Conservation (phyloP, 35 echinoderm and acorn worm species). For the Heliocidaris tuberculata region DNA sequence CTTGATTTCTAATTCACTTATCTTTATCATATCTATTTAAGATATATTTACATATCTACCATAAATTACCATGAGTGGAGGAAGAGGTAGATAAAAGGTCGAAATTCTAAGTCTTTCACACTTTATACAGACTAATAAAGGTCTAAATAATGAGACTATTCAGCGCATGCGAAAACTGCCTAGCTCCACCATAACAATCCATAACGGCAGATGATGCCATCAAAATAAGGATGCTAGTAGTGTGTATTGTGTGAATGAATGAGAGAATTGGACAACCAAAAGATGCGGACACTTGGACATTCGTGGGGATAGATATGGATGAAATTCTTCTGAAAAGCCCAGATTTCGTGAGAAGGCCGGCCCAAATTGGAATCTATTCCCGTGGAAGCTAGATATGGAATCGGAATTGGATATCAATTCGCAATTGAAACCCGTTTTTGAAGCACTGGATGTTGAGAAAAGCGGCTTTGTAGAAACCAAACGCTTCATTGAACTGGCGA, state of each 20-base stretch:
- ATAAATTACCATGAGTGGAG: no score
- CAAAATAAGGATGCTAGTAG: not conserved
- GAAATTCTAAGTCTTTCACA: no score
- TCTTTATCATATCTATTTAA: no score
- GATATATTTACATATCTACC: no score
- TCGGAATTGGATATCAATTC: constrained; percentile 41
- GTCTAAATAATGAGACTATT: not conserved
- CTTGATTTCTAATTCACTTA: no score
- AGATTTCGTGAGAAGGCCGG: not conserved
- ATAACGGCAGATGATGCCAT: not conserved
- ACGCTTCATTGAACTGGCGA: constrained; percentile 42
- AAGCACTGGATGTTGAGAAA: constrained; percentile 52
- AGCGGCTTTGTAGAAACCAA: constrained; percentile 44
- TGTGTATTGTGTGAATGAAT: not conserved
- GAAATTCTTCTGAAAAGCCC: not conserved
- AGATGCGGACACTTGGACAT: not conserved
- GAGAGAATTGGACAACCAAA: not conserved
- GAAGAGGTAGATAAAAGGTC: no score
- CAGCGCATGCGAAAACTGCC: constrained; percentile 23
- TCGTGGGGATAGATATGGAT: not conserved
- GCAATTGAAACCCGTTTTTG: constrained; percentile 52
- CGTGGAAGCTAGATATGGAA: constrained; percentile 18
- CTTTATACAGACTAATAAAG: not conserved
- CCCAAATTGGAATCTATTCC: not conserved
- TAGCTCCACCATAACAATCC: constrained; percentile 24